phyloP scores from a whole-genome alignment of 2,797 vertebrate species.

The Echiichthys vipera region DNA sequence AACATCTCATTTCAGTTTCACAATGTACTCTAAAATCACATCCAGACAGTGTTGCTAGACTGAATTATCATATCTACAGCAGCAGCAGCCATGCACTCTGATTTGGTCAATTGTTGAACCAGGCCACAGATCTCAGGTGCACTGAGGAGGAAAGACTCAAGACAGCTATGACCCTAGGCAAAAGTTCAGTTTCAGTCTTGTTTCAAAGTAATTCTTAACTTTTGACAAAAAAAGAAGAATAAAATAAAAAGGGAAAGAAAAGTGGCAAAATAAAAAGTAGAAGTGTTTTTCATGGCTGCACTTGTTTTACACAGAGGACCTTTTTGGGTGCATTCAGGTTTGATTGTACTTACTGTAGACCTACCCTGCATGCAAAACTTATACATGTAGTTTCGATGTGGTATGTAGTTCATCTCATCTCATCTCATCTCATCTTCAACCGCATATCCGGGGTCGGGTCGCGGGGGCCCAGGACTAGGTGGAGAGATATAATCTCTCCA shows the following conservation, averaged over 20 bases:
- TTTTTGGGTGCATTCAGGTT: not conserved
- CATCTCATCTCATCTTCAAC: no score
- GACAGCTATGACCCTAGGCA: conserved; percentile 3
- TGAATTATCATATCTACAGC: conserved; percentile 42
- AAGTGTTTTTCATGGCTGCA: not conserved
- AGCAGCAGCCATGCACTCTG: conserved; percentile 17
- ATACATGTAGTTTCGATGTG: not conserved
- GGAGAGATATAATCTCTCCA: no score
- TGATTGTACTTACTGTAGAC: not conserved
- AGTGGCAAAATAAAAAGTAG: not conserved
- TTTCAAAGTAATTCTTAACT: not conserved
- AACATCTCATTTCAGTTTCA: conserved; percentile 39
- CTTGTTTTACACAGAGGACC: not conserved
- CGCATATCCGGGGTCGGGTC: no score
- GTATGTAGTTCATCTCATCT: no score
- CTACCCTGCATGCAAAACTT: not conserved
- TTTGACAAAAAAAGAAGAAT: not conserved
- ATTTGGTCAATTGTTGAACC: conserved; percentile 39
- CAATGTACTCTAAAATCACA: conserved; percentile 34
- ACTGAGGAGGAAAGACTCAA: conserved; percentile 33
- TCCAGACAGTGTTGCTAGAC: conserved; percentile 26
- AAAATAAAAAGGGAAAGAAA: not conserved
- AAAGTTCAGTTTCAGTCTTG: conserved; percentile 6
- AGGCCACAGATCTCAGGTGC: conserved; percentile 34
- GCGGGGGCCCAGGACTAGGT: no score